These are phyloP conservation scores for Alectoris magna DNA, from an alignment of 2,797 vertebrate species.

Conservation along the genomic window DNA sequence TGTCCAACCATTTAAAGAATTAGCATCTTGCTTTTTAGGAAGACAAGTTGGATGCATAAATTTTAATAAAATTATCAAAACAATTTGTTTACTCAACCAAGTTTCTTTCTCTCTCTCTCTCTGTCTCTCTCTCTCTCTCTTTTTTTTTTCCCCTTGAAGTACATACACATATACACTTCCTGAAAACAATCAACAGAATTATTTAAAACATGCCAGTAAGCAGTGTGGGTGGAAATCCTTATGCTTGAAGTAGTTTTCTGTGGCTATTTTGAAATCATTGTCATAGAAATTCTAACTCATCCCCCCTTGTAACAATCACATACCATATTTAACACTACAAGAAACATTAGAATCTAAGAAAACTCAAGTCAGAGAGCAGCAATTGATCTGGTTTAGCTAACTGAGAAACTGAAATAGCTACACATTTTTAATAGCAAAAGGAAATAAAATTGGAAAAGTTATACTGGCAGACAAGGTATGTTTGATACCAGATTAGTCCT, in stretches of 20 bases:
- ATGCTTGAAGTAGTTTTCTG: neutral
- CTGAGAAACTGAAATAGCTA: conserved; percentile 22
- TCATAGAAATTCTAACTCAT: conserved; percentile 8
- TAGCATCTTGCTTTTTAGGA: conserved; percentile 79
- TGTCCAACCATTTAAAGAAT: conserved; percentile 85
- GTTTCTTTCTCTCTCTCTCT: neutral
- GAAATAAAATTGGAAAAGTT: conserved; percentile 19
- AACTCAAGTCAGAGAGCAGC: conserved; percentile 8
- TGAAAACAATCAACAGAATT: conserved; percentile 29
- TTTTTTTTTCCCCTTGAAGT: conserved; percentile 25
- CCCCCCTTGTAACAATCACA: neutral
- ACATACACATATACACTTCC: conserved; percentile 41
- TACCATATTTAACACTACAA: conserved; percentile 9
- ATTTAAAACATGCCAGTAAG: conserved; percentile 23
- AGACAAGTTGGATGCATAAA: conserved; percentile 75
- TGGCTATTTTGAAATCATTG: neutral
- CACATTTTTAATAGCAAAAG: conserved; percentile 35
- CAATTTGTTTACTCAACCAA: conserved; percentile 60
- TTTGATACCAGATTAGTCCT: neutral
- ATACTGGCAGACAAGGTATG: neutral
- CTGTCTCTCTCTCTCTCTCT: neutral
- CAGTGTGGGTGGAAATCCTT: neutral
- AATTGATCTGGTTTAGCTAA: conserved; percentile 54
- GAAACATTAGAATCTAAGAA: conserved; percentile 36
- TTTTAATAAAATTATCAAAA: conserved; percentile 81